These are phyloP conservation scores for Rhinichthys osculus DNA, from an alignment of 2,797 vertebrate species.

Conservation along the genomic window DNA sequence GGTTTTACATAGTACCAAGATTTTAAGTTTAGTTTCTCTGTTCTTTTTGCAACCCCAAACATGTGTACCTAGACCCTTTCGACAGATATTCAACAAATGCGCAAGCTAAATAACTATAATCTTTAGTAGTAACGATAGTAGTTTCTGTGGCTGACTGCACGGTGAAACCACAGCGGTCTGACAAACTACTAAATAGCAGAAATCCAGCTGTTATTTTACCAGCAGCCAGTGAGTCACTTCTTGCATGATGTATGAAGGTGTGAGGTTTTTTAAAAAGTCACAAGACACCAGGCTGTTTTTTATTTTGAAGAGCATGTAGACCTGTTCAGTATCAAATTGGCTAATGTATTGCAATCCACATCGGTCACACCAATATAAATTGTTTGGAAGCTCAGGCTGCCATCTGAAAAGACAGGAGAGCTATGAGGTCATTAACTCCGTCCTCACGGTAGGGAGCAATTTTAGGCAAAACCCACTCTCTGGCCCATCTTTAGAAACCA, in stretches of 20 bases:
- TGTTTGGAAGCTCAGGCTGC: conserved; percentile 52
- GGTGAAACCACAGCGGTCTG: neutral
- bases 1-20: neutral
- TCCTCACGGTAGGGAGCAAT: conserved; percentile 58
- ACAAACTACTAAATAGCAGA: conserved; percentile 26
- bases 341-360: conserved; percentile 62
- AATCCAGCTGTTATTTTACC: conserved; percentile 14
- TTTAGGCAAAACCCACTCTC: conserved; percentile 63
- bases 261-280: conserved; percentile 46
- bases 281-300: conserved; percentile 43
- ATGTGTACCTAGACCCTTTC: neutral
- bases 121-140: neutral
- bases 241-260: conserved; percentile 46
- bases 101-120: neutral
- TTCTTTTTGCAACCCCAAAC: neutral
- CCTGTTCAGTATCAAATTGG: conserved; percentile 61
- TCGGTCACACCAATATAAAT: conserved; percentile 58
- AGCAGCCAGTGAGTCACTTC: conserved; percentile 22
- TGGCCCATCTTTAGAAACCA: conserved; percentile 55
- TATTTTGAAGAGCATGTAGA: conserved; percentile 37
- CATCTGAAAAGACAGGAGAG: conserved; percentile 59
- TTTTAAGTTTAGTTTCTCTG: neutral
- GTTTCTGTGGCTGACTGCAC: neutral
- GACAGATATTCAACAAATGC: neutral
- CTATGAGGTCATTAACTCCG: conserved; percentile 65